Base-by-base conservation (phyloP, 1,140 invertebrate genomes). In the Philotrypesis tridentata region DNA sequence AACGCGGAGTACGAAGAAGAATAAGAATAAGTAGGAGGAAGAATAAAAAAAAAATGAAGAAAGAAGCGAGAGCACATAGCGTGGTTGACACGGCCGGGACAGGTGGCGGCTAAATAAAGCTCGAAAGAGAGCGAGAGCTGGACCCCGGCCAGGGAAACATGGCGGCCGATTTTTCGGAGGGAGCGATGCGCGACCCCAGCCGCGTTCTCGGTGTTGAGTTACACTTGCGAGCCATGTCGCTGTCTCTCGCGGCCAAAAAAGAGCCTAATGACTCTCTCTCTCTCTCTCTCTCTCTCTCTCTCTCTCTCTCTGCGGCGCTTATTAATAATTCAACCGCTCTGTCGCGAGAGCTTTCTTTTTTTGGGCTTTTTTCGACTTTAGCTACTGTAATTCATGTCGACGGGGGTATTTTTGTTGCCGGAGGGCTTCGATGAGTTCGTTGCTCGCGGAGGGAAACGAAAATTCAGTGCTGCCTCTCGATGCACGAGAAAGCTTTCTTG, bases 81-180 rank as follows among this genome's bases (percentile, higher is more conserved):
- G 86, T 85, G 85, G 88, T 87, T 89, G 87, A 89, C 89, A 87
- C 89, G 87, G 27, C 61, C 84, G 88, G 86, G 90, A 92, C 91
- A 92, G 91, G 91, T 92, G 91, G 90, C 89, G 90, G 90, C 90
- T 92, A 92, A 91, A 92, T 92, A 89, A 92, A 92, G 89, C 90
- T 87, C 27, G 33, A 37, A 3, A 37, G 33, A 37, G 33, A 37
- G 33, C 4, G 33, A 37, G 48, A 71, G 8, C 78, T 73, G 90
- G 91, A 92, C 87, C 87, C 84, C 85, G 87, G 91, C 91, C 91
- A 92, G 80, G 29, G 63, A 23, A 72, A 25, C 29, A 31, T 29
- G 37, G 27, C 31, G n/a, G 55, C 67, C 21, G 48, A 55, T 55
- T 55, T 55, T 55, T 55, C 48, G 48, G 48, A 55, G 48, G 48